These are phyloP conservation scores for Gavia stellata DNA, from an alignment of 2,113 vertebrate species.

Conservation along the genomic window DNA sequence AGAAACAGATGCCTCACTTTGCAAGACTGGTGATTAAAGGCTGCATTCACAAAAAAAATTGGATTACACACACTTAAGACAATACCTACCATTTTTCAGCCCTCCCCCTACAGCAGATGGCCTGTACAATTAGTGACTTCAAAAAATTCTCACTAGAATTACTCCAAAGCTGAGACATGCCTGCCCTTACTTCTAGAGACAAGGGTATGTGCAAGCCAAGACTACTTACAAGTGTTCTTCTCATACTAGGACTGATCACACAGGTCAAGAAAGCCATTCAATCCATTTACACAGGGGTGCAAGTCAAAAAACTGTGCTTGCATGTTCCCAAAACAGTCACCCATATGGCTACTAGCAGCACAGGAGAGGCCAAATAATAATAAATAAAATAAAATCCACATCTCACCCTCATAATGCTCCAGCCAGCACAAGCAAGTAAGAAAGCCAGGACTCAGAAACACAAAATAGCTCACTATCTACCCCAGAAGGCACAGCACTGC, in stretches of 20 bases:
- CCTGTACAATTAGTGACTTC: neutral
- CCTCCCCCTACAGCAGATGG: conserved; percentile 27
- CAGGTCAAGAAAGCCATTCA: neutral
- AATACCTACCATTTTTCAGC: conserved; percentile 50
- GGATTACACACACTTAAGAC: conserved; percentile 58
- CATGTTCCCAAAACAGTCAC: neutral
- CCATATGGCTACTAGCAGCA: neutral
- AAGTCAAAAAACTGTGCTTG: neutral
- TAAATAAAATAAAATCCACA: neutral
- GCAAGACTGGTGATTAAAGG: conserved; percentile 52
- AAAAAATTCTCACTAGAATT: neutral
- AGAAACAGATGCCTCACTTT: conserved; percentile 62
- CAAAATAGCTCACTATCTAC: conserved; percentile 19
- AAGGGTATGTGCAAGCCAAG: neutral
- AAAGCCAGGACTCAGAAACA: neutral
- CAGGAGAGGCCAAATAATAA: neutral
- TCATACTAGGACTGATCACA: neutral
- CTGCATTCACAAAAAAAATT: conserved; percentile 25
- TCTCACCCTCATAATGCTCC: neutral
- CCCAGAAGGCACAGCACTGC: conserved; percentile 4
- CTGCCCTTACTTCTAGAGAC: neutral
- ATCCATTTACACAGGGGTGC: neutral
- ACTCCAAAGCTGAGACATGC: neutral
- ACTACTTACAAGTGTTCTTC: neutral
- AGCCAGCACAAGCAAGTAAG: neutral